Conservation (phyloP, 2,888 invertebrate genomes). For the Invenusta paracnida region DNA sequence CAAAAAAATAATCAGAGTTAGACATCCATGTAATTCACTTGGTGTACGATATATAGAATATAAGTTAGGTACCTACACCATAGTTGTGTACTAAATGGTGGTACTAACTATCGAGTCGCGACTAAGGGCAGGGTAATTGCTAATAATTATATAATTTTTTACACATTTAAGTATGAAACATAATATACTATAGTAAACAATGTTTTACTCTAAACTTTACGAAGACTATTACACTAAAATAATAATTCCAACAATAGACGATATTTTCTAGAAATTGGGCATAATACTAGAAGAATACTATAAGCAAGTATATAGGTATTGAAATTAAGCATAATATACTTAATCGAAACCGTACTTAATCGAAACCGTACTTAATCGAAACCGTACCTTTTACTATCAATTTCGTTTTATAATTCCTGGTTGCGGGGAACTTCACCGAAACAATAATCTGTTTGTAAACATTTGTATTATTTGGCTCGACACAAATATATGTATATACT, state of each 20-base stretch:
- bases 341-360: background rate
- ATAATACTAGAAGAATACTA: background rate
- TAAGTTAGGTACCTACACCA: constrained; percentile 15
- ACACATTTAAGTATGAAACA: too few species aligned
- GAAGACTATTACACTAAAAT: background rate
- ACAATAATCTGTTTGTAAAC: background rate
- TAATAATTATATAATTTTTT: background rate
- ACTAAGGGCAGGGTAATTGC: background rate
- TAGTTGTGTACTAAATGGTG: constrained; percentile 7
- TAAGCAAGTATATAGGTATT: background rate
- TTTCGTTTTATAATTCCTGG: background rate
- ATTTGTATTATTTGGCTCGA: background rate
- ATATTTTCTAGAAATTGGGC: background rate
- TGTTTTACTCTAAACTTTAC: background rate
- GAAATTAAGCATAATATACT: background rate
- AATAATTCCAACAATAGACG: background rate
- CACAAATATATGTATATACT: background rate
- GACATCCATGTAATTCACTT: constrained; percentile 9
- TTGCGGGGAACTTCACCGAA: background rate
- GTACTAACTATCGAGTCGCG: background rate
- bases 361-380: too few species aligned
- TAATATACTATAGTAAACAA: too few species aligned
- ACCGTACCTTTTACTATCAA: background rate
- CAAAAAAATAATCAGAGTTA: background rate
- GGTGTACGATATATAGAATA: constrained; percentile 26